A percentile compares a stretch with the other conserved stretches of the same genome.
phyloP scores from a whole-genome alignment of 2,888 invertebrate species.

The Morpho deidamia region DNA sequence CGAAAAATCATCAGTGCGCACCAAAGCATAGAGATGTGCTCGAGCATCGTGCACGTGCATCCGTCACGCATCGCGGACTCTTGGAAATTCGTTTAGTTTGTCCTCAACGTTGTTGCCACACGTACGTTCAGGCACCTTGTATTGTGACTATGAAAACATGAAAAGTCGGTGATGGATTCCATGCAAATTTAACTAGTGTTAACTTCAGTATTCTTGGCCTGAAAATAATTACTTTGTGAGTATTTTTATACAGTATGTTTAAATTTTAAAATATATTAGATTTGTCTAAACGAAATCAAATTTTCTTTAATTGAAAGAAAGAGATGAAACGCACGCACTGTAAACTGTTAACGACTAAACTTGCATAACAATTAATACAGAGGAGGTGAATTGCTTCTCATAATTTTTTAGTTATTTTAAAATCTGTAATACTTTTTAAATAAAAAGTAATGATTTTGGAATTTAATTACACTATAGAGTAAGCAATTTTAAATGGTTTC shows the following conservation, averaged over 20 bases:
- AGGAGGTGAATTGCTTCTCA: too few species aligned
- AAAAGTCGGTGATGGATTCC: conserved; percentile 24
- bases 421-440: too few species aligned
- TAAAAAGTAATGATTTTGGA: too few species aligned
- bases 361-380: not conserved
- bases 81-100: conserved; percentile 70
- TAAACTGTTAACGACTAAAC: not conserved
- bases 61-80: conserved; percentile 67
- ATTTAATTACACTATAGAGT: too few species aligned
- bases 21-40: conserved; percentile 31
- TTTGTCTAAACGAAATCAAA: not conserved
- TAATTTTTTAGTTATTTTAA: too few species aligned
- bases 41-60: conserved; percentile 65
- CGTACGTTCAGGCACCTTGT: conserved; percentile 51
- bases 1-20: conserved; percentile 4
- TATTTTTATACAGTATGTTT: not conserved
- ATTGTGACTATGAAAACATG: conserved; percentile 53
- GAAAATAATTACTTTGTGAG: conserved; percentile 14
- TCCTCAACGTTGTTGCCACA: conserved; percentile 53
- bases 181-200: conserved; percentile 1
- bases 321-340: not conserved
- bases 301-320: not conserved
- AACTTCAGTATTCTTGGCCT: not conserved
- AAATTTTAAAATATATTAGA: not conserved
- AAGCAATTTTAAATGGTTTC: too few species aligned